These are phyloP conservation scores for Leuctra nigra DNA, from an alignment of 2,888 invertebrate species.

Conservation along the genomic window DNA sequence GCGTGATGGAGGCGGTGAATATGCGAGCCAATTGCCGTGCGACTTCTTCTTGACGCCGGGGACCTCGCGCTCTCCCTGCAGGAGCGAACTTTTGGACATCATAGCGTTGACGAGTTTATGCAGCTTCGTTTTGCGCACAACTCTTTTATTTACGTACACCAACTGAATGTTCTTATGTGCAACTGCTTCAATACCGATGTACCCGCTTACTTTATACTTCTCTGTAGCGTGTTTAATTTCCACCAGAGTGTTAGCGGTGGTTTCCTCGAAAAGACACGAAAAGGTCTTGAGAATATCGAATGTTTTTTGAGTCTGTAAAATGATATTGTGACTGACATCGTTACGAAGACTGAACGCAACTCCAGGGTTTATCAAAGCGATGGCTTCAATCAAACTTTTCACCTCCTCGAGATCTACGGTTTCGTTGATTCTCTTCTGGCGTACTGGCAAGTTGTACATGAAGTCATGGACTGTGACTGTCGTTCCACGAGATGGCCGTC, in stretches of 20 bases:
- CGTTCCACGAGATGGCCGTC: slow-evolving; percentile 60
- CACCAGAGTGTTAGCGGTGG: slow-evolving; percentile 38
- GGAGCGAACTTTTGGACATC: slow-evolving; percentile 35
- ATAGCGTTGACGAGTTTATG: slow-evolving; percentile 42
- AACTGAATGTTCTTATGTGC: slow-evolving; percentile 48
- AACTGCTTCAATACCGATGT: slow-evolving; percentile 46
- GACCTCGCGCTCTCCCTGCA: slow-evolving; percentile 20
- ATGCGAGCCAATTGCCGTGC: slow-evolving; percentile 23
- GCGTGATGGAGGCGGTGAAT: slow-evolving; percentile 22
- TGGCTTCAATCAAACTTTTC: slow-evolving; percentile 49
- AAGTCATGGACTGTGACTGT: slow-evolving; percentile 63
- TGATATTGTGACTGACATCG: slow-evolving; percentile 51
- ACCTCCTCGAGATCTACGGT: slow-evolving; percentile 53
- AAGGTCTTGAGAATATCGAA: slow-evolving; percentile 49
- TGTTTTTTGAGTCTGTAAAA: slow-evolving; percentile 53
- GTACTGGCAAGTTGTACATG: slow-evolving; percentile 54
- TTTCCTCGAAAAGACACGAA: slow-evolving; percentile 42
- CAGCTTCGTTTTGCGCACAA: slow-evolving; percentile 46
- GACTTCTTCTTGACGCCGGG: slow-evolving; percentile 24
- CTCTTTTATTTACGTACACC: slow-evolving; percentile 59
- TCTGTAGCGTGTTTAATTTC: slow-evolving; percentile 40
- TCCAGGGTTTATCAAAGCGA: slow-evolving; percentile 57
- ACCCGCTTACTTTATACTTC: slow-evolving; percentile 49
- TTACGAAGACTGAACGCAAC: slow-evolving; percentile 62
- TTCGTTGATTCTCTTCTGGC: slow-evolving; percentile 48